Conservation (phyloP, 2,888 invertebrate species). For the Coelinius sp. region DNA sequence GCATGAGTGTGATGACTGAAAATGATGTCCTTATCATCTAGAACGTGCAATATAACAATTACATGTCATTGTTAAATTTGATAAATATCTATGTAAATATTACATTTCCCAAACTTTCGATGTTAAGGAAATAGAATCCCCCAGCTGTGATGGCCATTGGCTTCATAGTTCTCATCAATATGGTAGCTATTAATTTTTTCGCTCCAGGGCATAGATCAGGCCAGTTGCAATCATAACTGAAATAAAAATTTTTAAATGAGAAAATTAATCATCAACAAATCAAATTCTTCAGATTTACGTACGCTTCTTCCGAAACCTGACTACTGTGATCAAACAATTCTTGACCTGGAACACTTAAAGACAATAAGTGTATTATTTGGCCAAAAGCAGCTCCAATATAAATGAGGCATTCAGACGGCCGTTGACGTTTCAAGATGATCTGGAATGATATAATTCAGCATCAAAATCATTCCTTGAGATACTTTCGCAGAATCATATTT, state of each 20-base stretch:
- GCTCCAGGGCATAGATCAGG: not conserved
- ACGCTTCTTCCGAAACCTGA: not conserved
- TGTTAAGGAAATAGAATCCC: not conserved
- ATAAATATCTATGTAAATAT: too few species aligned
- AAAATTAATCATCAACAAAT: not conserved
- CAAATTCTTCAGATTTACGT: not conserved
- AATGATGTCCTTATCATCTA: too few species aligned
- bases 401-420: too few species aligned
- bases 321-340: not conserved
- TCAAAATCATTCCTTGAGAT: too few species aligned
- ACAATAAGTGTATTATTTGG: not conserved
- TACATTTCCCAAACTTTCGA: not conserved
- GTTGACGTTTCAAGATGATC: too few species aligned
- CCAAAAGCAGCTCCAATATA: too few species aligned
- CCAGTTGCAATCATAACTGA: not conserved
- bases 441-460: not conserved
- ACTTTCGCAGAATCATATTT: too few species aligned
- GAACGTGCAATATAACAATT: too few species aligned
- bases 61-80: too few species aligned
- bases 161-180: not conserved
- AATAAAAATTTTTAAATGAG: not conserved
- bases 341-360: not conserved
- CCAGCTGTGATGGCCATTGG: not conserved
- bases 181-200: not conserved
- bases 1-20: too few species aligned